Evolutionary conservation across 1,140 invertebrate genomes (phyloP).

Genomic region (Drosophila virilis): DNA sequence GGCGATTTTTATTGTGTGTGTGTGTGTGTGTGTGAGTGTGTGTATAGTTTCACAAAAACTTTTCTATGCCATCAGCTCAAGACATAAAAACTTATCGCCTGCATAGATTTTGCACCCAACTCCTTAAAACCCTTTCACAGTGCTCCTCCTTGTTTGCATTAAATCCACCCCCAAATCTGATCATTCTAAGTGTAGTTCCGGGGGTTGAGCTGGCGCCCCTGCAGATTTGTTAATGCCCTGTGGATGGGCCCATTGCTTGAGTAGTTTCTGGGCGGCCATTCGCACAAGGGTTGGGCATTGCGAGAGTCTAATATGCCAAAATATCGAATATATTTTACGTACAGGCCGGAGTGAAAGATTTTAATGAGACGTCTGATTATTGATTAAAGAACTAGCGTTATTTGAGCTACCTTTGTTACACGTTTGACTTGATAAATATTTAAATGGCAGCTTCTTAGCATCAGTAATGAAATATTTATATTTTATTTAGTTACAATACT

Average conservation of each 20-base stretch:
- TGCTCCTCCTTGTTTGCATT: constrained; percentile 43
- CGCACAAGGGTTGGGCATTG: constrained; percentile 12
- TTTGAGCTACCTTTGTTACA: neutral
- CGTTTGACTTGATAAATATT: neutral
- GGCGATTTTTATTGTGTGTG: constrained; percentile 4
- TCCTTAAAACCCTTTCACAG: neutral
- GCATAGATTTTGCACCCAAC: constrained; percentile 41
- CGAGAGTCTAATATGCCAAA: neutral
- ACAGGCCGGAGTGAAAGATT: neutral
- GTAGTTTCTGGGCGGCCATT: constrained; percentile 21
- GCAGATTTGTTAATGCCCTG: neutral
- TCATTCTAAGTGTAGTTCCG: constrained; percentile 23
- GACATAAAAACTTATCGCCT: constrained; percentile 82
- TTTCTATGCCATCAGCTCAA: constrained; percentile 82
- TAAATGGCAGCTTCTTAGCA: no score
- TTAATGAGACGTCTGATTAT: neutral
- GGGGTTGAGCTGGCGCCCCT: constrained; percentile 15
- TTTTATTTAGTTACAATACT: neutral
- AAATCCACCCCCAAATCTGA: constrained; percentile 61
- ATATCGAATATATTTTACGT: constrained; percentile 7
- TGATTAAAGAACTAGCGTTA: neutral
- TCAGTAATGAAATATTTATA: neutral
- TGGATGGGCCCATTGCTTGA: constrained; percentile 35
- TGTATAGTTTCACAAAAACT: constrained; percentile 69
- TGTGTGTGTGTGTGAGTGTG: constrained; percentile 18